Conservation (phyloP, 2,113 vertebrate species). For the Scophthalmus maximus region DNA sequence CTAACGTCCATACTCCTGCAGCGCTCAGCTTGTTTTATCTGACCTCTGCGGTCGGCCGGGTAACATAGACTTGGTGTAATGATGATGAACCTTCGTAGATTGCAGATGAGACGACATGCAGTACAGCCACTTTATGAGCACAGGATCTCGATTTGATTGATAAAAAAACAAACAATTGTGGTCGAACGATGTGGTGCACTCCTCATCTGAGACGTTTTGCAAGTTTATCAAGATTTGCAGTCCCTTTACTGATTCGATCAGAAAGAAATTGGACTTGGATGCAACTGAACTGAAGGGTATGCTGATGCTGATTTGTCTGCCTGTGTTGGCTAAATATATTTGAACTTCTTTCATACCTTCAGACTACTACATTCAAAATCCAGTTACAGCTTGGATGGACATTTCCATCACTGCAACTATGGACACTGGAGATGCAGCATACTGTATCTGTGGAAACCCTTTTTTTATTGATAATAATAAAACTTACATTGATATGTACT, state of each 20-base stretch:
- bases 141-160: neutral
- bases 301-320: neutral
- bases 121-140: neutral
- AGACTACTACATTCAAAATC: no score
- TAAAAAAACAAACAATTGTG: neutral
- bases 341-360: neutral
- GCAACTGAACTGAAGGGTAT: neutral
- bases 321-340: neutral
- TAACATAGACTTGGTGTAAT: neutral
- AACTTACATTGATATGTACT: no score
- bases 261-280: neutral
- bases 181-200: neutral
- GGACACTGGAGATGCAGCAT: no score
- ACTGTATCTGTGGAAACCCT: no score
- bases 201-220: neutral
- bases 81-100: neutral
- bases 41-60: slow-evolving; percentile 30
- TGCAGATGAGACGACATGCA: neutral
- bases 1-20: slow-evolving; percentile 2
- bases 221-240: no score
- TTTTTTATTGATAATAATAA: no score
- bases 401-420: no score
- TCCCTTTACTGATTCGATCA: neutral
- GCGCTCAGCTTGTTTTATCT: slow-evolving; percentile 21
- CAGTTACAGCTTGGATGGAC: no score